phyloP scores from a whole-genome alignment of 2,888 invertebrate genomes.

The Hirtodrosophila trivittata region DNA sequence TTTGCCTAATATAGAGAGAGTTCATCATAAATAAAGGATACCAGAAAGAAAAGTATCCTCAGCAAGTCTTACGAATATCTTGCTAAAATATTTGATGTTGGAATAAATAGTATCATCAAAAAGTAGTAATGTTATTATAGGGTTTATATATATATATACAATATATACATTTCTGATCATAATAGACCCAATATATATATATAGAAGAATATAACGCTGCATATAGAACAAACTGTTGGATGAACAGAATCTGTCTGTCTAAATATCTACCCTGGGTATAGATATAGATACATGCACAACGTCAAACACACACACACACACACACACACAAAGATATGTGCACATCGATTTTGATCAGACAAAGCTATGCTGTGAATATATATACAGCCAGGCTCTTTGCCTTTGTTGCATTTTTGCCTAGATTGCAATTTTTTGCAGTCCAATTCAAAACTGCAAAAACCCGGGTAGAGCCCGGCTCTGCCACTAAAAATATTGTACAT shows the following conservation, averaged over 20 bases:
- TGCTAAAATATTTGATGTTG: too few relatives aligned
- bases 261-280: constrained; percentile 10
- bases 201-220: too few relatives aligned
- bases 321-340: not conserved
- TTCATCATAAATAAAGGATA: too few relatives aligned
- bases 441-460: constrained; percentile 62
- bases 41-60: too few relatives aligned
- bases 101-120: too few relatives aligned
- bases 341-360: constrained; percentile 51
- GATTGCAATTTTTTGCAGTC: constrained; percentile 79
- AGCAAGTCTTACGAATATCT: too few relatives aligned
- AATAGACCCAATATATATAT: too few relatives aligned
- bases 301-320: constrained; percentile 3
- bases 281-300: constrained; percentile 25
- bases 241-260: not conserved
- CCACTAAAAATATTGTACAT: constrained; percentile 63
- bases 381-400: constrained; percentile 62
- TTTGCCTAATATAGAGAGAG: too few relatives aligned
- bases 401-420: constrained; percentile 81
- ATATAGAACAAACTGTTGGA: too few relatives aligned
- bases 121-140: too few relatives aligned
- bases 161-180: too few relatives aligned
- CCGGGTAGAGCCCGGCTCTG: constrained; percentile 3
- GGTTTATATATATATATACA: too few relatives aligned
- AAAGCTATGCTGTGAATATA: constrained; percentile 52